These are phyloP conservation scores for Pteropus alecto DNA, from an alignment of 2,113 vertebrate species.

Conservation along the genomic window DNA sequence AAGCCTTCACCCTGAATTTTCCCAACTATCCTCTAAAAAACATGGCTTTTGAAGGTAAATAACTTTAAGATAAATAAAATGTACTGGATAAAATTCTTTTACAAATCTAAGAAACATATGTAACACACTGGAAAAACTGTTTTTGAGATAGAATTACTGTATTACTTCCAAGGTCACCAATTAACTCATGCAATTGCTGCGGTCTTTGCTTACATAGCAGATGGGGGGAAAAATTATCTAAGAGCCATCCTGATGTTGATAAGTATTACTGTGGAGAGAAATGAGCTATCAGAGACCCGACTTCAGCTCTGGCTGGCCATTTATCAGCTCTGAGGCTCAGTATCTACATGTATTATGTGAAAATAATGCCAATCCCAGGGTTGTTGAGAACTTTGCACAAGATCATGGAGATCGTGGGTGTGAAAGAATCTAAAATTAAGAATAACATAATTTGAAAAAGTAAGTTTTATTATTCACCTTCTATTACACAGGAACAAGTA, in stretches of 20 bases:
- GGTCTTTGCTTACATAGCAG: not conserved
- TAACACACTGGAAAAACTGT: not conserved
- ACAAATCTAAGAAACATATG: not conserved
- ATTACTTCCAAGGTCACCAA: not conserved
- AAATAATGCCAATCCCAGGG: not conserved
- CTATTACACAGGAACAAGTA: not conserved
- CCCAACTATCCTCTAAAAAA: not conserved
- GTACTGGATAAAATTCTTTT: not conserved
- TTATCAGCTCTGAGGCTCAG: not conserved
- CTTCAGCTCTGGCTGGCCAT: not conserved
- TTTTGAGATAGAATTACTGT: not conserved
- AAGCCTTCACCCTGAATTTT: not conserved
- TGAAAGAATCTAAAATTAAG: not conserved
- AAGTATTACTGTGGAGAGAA: not conserved
- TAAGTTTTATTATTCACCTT: slow-evolving; percentile 38
- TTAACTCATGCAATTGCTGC: not conserved
- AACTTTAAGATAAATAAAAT: not conserved
- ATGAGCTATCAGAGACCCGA: not conserved
- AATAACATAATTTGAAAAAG: not conserved
- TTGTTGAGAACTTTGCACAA: not conserved
- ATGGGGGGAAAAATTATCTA: not conserved
- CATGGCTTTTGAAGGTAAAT: not conserved
- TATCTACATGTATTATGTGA: not conserved
- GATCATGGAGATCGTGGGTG: not conserved
- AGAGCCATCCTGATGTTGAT: not conserved